Percentiles rank a stretch among this genome's conserved stretches.
These are phyloP conservation scores for Cryptomyrus ogoouensis DNA, from an alignment of 2,113 vertebrate species.

Conservation along the genomic window DNA sequence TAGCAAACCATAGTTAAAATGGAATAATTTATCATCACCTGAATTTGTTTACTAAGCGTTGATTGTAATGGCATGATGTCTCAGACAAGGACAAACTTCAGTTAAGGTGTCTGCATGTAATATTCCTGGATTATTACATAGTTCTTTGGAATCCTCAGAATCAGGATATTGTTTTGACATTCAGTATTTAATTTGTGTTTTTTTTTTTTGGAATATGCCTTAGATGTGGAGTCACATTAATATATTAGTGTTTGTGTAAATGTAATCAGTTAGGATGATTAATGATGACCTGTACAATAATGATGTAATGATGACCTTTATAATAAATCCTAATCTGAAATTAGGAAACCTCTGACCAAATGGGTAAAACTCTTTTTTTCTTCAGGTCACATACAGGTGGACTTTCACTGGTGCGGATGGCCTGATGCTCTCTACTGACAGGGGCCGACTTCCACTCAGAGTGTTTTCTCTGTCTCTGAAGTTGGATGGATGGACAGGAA, in stretches of 20 bases:
- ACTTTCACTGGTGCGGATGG: not conserved
- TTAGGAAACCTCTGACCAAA: not conserved
- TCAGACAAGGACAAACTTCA: not conserved
- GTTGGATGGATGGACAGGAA: conserved; percentile 12
- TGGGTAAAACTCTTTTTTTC: not conserved
- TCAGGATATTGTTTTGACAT: not conserved
- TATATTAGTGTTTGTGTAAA: not conserved
- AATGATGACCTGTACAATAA: too few relatives aligned
- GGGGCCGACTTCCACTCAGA: not conserved
- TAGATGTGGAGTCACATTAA: not conserved
- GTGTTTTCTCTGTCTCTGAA: not conserved
- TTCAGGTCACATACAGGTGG: not conserved
- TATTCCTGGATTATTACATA: not conserved
- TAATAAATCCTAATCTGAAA: not conserved
- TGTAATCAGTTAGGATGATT: not conserved
- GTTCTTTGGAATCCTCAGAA: not conserved
- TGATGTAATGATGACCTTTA: not conserved
- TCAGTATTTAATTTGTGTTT: not conserved
- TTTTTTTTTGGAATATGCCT: not conserved
- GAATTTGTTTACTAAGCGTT: not conserved
- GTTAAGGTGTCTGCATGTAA: not conserved
- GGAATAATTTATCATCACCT: not conserved
- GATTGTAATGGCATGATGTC: not conserved
- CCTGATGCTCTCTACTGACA: not conserved
- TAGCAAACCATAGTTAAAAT: not conserved